phyloP scores from a whole-genome alignment of 2,888 invertebrate species.

The Eretmocerus hayati region DNA sequence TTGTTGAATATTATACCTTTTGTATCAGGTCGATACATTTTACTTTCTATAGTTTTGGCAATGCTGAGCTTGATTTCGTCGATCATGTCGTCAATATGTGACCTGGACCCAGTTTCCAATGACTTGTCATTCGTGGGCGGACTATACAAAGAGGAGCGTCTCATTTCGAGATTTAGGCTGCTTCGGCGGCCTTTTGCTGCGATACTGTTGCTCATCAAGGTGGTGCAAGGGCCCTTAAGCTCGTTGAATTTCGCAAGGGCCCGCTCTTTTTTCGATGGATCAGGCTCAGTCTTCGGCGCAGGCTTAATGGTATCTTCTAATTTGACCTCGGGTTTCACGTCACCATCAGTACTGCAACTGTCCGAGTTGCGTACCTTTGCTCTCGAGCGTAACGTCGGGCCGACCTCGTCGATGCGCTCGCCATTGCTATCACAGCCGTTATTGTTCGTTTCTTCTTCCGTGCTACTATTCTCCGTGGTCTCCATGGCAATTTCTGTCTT shows the following conservation, averaged over 20 bases:
- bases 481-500: too few relatives aligned
- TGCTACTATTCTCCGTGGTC: too few relatives aligned
- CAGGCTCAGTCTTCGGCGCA: slow-evolving; percentile 22
- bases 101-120: slow-evolving; percentile 32
- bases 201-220: not conserved
- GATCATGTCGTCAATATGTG: slow-evolving; percentile 43
- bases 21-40: too few relatives aligned
- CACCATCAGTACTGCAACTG: slow-evolving; percentile 21
- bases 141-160: slow-evolving; percentile 36
- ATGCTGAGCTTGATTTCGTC: slow-evolving; percentile 42
- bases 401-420: slow-evolving; percentile 7
- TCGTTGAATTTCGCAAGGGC: slow-evolving; percentile 33
- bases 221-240: slow-evolving; percentile 13
- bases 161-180: slow-evolving; percentile 40
- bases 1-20: not conserved
- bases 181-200: slow-evolving; percentile 34
- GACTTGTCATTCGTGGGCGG: slow-evolving; percentile 29
- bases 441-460: slow-evolving; percentile 39
- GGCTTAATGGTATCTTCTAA: slow-evolving; percentile 25
- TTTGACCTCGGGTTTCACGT: slow-evolving; percentile 26
- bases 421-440: slow-evolving; percentile 34
- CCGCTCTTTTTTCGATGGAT: slow-evolving; percentile 34
- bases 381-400: slow-evolving; percentile 41
- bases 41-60: slow-evolving; percentile 41
- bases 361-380: slow-evolving; percentile 40